Conservation (phyloP, 2,888 invertebrate species). For the Catocala nupta region DNA sequence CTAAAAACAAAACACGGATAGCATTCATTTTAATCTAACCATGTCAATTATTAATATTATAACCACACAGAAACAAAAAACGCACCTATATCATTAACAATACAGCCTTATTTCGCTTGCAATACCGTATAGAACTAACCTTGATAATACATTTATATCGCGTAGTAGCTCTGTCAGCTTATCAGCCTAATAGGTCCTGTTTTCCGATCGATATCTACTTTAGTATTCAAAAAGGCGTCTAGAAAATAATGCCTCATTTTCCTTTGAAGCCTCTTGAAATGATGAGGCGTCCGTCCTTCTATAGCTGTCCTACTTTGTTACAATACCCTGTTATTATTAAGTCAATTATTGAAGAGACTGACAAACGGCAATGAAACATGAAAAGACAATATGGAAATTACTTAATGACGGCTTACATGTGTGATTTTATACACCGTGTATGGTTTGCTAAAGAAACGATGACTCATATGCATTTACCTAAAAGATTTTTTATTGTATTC, state of each 20-base stretch:
- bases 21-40: not conserved
- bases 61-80: not conserved
- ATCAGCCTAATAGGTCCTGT: not conserved
- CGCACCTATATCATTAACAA: not conserved
- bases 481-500: too few species aligned
- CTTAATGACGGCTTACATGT: too few species aligned
- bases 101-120: not conserved
- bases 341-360: not conserved
- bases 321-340: not conserved
- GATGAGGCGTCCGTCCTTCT: too few species aligned
- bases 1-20: not conserved
- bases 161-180: not conserved
- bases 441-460: too few species aligned
- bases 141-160: not conserved
- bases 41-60: too few species aligned
- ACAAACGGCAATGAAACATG: not conserved
- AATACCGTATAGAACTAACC: not conserved
- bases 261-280: constrained; percentile 1
- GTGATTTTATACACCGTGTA: too few species aligned
- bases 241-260: constrained; percentile 6
- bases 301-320: too few species aligned
- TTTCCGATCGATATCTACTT: constrained; percentile 4
- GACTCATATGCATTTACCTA: too few species aligned
- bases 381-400: too few species aligned
- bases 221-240: constrained; percentile 13